Evolutionary conservation across 2,888 invertebrate genomes (phyloP).

Genomic region (Trissolcus brochymenae): DNA sequence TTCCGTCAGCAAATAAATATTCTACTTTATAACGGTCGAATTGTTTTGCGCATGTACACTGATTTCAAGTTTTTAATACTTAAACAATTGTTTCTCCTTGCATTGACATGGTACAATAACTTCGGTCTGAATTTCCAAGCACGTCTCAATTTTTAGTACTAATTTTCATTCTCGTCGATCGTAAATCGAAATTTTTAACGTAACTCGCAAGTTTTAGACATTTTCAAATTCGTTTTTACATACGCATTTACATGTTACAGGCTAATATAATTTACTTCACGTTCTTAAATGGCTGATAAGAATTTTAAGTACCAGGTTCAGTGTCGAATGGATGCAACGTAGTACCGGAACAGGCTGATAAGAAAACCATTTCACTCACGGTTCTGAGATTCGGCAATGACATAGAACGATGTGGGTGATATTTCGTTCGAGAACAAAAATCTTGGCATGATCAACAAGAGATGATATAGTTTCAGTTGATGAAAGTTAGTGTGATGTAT

Average conservation of each 20-base stretch:
- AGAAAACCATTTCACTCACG: not conserved
- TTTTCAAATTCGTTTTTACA: constrained; percentile 17
- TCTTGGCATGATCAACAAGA: constrained; percentile 1
- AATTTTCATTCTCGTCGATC: not conserved
- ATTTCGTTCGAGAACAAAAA: constrained; percentile 10
- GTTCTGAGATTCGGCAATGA: not conserved
- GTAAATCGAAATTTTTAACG: not conserved
- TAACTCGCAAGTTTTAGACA: constrained; percentile 6
- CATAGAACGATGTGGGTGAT: not conserved
- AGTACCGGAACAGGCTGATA: constrained; percentile 15
- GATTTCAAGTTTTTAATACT: not conserved
- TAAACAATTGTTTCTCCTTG: not conserved
- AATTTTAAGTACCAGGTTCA: constrained; percentile 39
- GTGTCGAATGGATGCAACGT: constrained; percentile 51
- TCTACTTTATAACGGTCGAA: not conserved
- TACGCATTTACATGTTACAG: constrained; percentile 49
- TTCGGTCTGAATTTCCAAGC: not conserved
- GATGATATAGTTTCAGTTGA: constrained; percentile 5
- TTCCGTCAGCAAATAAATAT: not conserved
- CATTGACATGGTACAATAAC: not conserved
- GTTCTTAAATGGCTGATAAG: constrained; percentile 27
- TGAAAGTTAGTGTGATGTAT: constrained; percentile 11
- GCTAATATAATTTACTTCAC: constrained; percentile 48
- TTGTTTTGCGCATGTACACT: not conserved
- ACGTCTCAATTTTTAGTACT: not conserved